Percentiles rank a stretch among this genome's conserved stretches.
Evolutionary conservation across 2,888 invertebrate species (phyloP).

Genomic region (Minunthozetes semirufus): DNA sequence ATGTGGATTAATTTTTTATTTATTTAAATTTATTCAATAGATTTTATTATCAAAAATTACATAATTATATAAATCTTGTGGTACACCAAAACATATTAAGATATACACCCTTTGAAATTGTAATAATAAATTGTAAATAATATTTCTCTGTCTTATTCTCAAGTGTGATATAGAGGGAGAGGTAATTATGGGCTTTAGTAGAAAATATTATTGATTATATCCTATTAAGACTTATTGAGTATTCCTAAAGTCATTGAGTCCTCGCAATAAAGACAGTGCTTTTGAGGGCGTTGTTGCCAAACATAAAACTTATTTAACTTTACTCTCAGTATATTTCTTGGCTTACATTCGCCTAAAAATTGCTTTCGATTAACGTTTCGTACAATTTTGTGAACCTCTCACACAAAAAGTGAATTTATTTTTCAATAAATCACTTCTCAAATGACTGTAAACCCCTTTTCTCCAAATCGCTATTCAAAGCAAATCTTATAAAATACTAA

Average conservation of each 20-base stretch:
- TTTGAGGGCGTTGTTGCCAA: background rate
- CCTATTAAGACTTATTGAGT: background rate
- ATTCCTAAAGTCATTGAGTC: background rate
- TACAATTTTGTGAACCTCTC: background rate
- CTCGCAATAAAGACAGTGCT: background rate
- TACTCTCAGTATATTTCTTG: background rate
- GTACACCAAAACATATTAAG: background rate
- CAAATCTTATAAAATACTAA: background rate
- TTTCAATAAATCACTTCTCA: constrained; percentile 1
- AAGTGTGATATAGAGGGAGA: background rate
- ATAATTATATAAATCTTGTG: constrained; percentile 3
- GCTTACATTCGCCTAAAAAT: background rate
- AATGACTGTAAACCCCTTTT: background rate
- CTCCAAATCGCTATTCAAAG: background rate
- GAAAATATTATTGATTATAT: background rate
- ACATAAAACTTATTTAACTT: background rate
- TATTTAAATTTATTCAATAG: background rate
- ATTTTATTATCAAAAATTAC: constrained; percentile 7
- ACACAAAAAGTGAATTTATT: background rate
- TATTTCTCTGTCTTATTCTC: background rate
- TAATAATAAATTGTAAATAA: background rate
- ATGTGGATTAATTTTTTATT: background rate
- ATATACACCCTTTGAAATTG: background rate
- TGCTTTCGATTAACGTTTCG: background rate
- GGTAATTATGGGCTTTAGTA: background rate